Evolutionary conservation across 2,888 invertebrate species (phyloP), one percentile per base, ranked within the genome.

Genomic region (Diarsia rubi): DNA sequence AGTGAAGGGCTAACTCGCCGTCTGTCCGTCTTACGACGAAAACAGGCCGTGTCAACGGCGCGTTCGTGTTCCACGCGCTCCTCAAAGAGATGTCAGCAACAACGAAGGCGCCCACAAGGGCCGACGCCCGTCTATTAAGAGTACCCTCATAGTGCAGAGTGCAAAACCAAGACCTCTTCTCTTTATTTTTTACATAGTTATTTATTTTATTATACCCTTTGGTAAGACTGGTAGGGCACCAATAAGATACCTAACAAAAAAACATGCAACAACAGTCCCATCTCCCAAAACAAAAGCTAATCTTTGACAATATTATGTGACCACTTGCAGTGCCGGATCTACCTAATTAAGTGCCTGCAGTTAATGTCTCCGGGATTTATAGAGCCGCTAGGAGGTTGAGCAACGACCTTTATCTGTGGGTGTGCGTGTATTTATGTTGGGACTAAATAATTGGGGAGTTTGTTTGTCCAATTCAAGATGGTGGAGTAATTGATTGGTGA

Each of bases 271-370:
- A 21, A 75, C 0, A 0, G 60, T 65, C 73, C 21, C 6, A 12
- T 73, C 78, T 86, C 0, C 27, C 0, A 59, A 62, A 31, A 47
- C 42, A 60, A 75, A 27, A 52, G 0, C 60, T 89, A 86, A 21
- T 92, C 93, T 92, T 77, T 91, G 93, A 73, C 81, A 86, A 83
- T 88, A 91, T 90, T 84, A 89, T 89, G 86, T 90, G 87, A 88
- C 86, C 88, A 88, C 89, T 90, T 87, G 88, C 89, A 90, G 86
- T 85, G 84, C 87, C 92, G 93, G 95, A 93, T 91, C 90, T 90
- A 90, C 88, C 92, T 95, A 95, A 95, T 95, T 94, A 95, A 95
- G 93, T 94, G 92, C 90, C 88, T 91, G 93, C 93, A 95, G 93
- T 95, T 94, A 93, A 92, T 93, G 93, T 94, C 92, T 88, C 73